These are phyloP conservation scores for Falco rusticolus DNA, from an alignment of 2,797 vertebrate genomes.

Conservation along the genomic window DNA sequence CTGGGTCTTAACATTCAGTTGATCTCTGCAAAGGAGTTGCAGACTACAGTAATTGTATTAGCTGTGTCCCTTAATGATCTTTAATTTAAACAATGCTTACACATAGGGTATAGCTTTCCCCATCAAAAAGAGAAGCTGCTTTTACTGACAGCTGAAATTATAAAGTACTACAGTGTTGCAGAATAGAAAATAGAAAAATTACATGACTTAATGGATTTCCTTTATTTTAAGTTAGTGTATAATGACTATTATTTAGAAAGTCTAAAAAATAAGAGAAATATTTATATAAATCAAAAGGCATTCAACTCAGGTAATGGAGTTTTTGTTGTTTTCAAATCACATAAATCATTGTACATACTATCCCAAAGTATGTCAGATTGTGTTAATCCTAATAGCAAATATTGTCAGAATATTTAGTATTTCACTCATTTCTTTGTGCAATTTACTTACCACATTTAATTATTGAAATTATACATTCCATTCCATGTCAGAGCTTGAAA, in stretches of 20 bases:
- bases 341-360: constrained; percentile 37
- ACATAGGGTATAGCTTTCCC: not conserved
- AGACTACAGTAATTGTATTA: constrained; percentile 11
- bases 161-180: not conserved
- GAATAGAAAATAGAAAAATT: constrained; percentile 5
- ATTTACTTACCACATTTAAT: not conserved
- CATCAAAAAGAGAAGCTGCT: constrained; percentile 9
- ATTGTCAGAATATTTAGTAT: constrained; percentile 9
- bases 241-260: constrained; percentile 21
- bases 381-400: constrained; percentile 30
- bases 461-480: constrained; percentile 38
- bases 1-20: not conserved
- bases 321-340: constrained; percentile 21
- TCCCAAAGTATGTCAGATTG: constrained; percentile 2
- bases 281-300: constrained; percentile 39
- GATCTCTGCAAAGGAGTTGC: not conserved
- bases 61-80: not conserved
- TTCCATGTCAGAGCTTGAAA: constrained; percentile 42
- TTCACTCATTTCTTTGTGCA: constrained; percentile 33
- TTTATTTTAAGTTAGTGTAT: constrained; percentile 58
- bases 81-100: constrained; percentile 31
- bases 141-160: constrained; percentile 29
- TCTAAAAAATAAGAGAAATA: constrained; percentile 15
- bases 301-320: constrained; percentile 19
- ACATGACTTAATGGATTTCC: not conserved